phyloP scores from a whole-genome alignment of 2,113 vertebrate species.

The Forbesichthys papilliferus region DNA sequence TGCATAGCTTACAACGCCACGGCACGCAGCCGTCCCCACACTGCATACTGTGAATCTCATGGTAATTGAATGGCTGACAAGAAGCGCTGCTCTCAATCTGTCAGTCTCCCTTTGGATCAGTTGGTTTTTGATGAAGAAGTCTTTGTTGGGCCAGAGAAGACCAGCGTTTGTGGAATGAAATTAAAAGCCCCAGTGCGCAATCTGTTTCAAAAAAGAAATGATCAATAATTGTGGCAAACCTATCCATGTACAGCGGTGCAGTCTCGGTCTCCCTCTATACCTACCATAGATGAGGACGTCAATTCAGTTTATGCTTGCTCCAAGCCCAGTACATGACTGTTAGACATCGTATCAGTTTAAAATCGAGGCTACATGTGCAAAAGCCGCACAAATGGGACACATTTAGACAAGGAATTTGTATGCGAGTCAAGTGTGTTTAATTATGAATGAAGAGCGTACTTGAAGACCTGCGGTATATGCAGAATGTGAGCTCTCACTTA shows the following conservation, averaged over 20 bases:
- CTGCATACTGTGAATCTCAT: slow-evolving; percentile 47
- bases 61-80: slow-evolving; percentile 64
- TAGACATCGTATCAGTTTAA: no score
- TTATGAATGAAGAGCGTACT: not conserved
- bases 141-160: no score
- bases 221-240: no score
- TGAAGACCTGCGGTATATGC: not conserved
- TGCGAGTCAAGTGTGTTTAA: not conserved
- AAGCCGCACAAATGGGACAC: not conserved
- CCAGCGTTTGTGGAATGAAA: no score
- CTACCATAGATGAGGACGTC: no score
- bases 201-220: no score
- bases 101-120: slow-evolving; percentile 23
- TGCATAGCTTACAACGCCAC: slow-evolving; percentile 40
- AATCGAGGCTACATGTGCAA: slow-evolving; percentile 4
- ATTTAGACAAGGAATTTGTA: not conserved
- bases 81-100: slow-evolving; percentile 39
- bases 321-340: no score
- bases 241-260: no score
- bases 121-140: not conserved
- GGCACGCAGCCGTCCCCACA: slow-evolving; percentile 24
- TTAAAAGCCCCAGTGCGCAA: no score
- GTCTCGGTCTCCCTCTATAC: no score
- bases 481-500: not conserved
- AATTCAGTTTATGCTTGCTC: no score